Percentiles rank a stretch among this genome's conserved stretches.
Conservation (phyloP, 2,888 invertebrate genomes). For the Apodemia mormo region DNA sequence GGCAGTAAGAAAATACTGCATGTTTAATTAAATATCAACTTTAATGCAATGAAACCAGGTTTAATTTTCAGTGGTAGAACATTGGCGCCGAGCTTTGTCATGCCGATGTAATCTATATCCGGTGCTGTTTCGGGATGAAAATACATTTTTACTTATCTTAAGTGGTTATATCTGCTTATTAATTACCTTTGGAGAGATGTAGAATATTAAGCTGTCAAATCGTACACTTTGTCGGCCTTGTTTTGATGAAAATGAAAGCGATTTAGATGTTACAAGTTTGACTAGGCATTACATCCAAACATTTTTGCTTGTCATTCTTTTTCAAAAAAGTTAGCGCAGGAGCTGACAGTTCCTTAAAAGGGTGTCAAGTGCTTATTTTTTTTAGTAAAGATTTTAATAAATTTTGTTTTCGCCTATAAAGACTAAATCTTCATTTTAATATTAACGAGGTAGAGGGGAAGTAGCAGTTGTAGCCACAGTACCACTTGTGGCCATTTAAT, state of each 20-base stretch:
- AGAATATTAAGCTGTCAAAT: conserved; percentile 74
- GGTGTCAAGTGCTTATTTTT: background rate
- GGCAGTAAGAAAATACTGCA: conserved; percentile 21
- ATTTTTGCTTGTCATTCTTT: conserved; percentile 16
- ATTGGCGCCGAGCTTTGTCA: conserved; percentile 79
- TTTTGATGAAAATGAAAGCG: conserved; percentile 40
- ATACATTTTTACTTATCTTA: conserved; percentile 80
- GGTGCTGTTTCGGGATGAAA: conserved; percentile 80
- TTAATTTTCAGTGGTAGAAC: conserved; percentile 37
- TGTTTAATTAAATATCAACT: conserved; percentile 20
- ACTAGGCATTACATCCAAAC: conserved; percentile 12
- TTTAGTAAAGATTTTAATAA: background rate
- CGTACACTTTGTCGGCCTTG: conserved; percentile 73
- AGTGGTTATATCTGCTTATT: conserved; percentile 82
- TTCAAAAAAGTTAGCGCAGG: conserved; percentile 1
- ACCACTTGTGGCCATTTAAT: no score
- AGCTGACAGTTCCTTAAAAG: conserved; percentile 12
- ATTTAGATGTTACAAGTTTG: background rate
- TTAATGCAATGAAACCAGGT: conserved; percentile 33
- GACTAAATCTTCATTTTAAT: background rate
- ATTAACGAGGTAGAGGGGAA: no score
- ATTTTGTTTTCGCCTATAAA: no score
- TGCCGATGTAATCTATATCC: conserved; percentile 79
- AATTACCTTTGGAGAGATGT: conserved; percentile 68
- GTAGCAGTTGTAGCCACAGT: no score